Conservation (phyloP, 2,797 vertebrate species). For the Carapus acus region DNA sequence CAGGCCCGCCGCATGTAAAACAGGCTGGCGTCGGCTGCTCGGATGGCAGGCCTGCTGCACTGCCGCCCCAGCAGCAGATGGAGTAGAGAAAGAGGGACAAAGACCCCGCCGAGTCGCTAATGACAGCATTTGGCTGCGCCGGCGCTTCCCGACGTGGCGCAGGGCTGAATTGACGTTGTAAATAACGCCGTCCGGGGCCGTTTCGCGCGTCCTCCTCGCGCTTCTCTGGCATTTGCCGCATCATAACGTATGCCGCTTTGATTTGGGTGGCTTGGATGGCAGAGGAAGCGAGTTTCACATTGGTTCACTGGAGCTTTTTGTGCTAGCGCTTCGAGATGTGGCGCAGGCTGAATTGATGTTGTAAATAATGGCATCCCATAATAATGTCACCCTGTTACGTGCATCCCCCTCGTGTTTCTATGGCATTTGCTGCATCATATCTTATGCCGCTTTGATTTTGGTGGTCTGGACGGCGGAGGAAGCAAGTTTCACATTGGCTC, state of each 20-base stretch:
- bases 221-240: too few species aligned
- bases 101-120: conserved; percentile 43
- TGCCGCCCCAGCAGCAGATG: conserved; percentile 55
- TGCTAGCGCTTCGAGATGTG: conserved; percentile 14
- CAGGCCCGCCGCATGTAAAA: conserved; percentile 52
- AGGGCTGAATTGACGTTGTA: conserved; percentile 45
- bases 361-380: conserved; percentile 40
- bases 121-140: conserved; percentile 33
- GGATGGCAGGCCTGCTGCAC: conserved; percentile 42
- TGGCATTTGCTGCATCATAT: too few species aligned
- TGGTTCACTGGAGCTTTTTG: too few species aligned
- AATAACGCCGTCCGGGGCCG: conserved; percentile 30
- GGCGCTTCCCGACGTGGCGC: conserved; percentile 20
- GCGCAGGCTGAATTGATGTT: conserved; percentile 36
- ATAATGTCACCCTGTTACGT: conserved; percentile 1
- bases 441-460: too few species aligned
- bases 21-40: conserved; percentile 48
- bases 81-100: conserved; percentile 46
- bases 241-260: too few species aligned
- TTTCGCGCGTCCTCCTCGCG: too few species aligned
- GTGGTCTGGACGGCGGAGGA: too few species aligned
- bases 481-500: too few species aligned
- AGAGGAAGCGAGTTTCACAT: too few species aligned
- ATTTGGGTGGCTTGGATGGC: too few species aligned
- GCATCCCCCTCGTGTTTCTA: too few species aligned